phyloP scores from a whole-genome alignment of 2,888 invertebrate species.

The Chrysodeixis includens region DNA sequence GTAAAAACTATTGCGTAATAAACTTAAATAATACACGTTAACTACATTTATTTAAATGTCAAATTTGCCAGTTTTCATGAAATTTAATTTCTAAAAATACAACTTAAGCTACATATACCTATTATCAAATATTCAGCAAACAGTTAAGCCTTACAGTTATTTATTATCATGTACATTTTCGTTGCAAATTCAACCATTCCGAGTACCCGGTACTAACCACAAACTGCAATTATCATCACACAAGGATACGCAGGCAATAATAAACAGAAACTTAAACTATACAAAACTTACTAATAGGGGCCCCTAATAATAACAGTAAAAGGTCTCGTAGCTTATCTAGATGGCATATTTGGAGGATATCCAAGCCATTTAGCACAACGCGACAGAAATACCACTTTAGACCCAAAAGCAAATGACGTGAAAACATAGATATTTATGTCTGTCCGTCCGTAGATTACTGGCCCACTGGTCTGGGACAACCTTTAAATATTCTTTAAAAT shows the following conservation, averaged over 20 bases:
- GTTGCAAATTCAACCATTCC: neutral
- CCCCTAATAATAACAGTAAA: conserved; percentile 79
- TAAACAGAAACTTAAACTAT: conserved; percentile 61
- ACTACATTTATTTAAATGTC: no score
- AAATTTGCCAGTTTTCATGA: no score
- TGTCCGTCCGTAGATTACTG: conserved; percentile 61
- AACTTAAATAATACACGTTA: no score
- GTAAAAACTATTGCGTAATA: no score
- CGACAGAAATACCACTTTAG: conserved; percentile 80
- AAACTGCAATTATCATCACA: conserved; percentile 5
- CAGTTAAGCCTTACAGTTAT: neutral
- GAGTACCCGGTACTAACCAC: neutral
- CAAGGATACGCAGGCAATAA: conserved; percentile 34
- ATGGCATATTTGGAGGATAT: conserved; percentile 84
- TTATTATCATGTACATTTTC: neutral
- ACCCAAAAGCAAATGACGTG: conserved; percentile 83
- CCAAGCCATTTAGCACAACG: conserved; percentile 84
- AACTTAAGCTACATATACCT: no score
- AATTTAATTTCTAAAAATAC: no score
- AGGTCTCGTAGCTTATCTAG: conserved; percentile 81
- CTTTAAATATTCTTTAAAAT: conserved; percentile 16
- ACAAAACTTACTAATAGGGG: conserved; percentile 68
- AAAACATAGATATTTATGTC: conserved; percentile 77
- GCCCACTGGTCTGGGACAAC: conserved; percentile 44
- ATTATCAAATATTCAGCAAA: neutral